Base-by-base conservation (phyloP, 2,888 invertebrate genomes). In the Caenorhabditis zanzibari region DNA sequence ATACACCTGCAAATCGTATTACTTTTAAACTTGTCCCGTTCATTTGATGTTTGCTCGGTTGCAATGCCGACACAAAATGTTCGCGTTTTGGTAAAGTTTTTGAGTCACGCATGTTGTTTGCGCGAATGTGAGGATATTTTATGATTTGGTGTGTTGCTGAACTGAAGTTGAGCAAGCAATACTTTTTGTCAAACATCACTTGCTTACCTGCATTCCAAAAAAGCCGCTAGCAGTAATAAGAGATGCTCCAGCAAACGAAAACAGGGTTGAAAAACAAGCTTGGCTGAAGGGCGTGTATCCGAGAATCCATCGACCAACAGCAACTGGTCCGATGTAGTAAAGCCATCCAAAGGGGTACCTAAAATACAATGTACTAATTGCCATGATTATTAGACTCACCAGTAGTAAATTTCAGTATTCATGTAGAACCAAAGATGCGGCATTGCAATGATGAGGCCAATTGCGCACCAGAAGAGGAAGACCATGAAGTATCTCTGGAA, bases 401-500 rank as follows among this genome's bases (percentile, higher is more conserved):
- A 90, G 22, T 87, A 85, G 0, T 72, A 74, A 41, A 91, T 80
- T 74, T 86, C 85, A n/a, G 52, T 54, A 61, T 90, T 84, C 77
- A 91, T 64, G 52, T 88, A 88, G 16, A 59, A 59, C 22, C 81
- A 73, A 19, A 90, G 84, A 61, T 86, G 85, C 7, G 79, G 84
- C 26, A 87, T 80, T 5, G 88, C 89, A 54, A 91, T 84, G 10
- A 75, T 28, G 0, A 89, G 72, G 6, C 91, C 92, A 24, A 91
- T 64, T n/a, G 84, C 66, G 22, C 90, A 89, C 91, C 92, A 92
- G 75, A 93, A 89, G 22, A 92, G 89, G 75, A 93, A 93, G 0
- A 93, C 90, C 54, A 93, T 90, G 82, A 93, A 93, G 82, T 93
- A 93, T 26, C 93, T 89, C 88, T 93, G 76, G 26, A 88, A 52